These are phyloP conservation scores for Leuctra nigra DNA, from an alignment of 2,888 invertebrate species.

Conservation along the genomic window DNA sequence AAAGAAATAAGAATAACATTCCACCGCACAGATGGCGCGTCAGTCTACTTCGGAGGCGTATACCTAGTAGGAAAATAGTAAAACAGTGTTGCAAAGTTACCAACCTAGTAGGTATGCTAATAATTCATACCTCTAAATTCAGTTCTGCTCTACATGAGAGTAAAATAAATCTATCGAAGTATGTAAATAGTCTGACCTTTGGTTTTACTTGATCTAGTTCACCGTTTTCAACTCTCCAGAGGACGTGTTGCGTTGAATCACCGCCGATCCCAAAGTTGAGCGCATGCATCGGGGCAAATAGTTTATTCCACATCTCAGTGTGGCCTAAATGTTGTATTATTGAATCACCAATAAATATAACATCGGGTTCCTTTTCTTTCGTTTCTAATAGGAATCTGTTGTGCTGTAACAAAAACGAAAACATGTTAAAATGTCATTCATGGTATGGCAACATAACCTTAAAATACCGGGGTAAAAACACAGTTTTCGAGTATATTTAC, in stretches of 20 bases:
- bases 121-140: too few species aligned
- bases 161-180: too few species aligned
- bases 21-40: too few species aligned
- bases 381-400: conserved; percentile 77
- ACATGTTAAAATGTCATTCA: conserved; percentile 4
- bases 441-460: not conserved
- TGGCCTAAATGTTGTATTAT: conserved; percentile 75
- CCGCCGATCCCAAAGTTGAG: conserved; percentile 86
- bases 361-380: conserved; percentile 86
- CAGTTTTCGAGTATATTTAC: conserved; percentile 40
- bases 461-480: conserved; percentile 10
- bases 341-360: conserved; percentile 86
- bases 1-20: too few species aligned
- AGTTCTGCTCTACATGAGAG: too few species aligned
- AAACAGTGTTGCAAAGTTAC: too few species aligned
- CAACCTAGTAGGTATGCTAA: too few species aligned
- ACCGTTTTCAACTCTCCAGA: conserved; percentile 86
- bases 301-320: conserved; percentile 81
- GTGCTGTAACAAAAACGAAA: conserved; percentile 55
- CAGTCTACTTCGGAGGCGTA: too few species aligned
- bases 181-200: too few species aligned
- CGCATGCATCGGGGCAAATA: conserved; percentile 87
- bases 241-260: conserved; percentile 80
- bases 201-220: conserved; percentile 84
- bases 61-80: too few species aligned